Conservation (phyloP, 2,797 vertebrate species). For the Enteromius viviparus region DNA sequence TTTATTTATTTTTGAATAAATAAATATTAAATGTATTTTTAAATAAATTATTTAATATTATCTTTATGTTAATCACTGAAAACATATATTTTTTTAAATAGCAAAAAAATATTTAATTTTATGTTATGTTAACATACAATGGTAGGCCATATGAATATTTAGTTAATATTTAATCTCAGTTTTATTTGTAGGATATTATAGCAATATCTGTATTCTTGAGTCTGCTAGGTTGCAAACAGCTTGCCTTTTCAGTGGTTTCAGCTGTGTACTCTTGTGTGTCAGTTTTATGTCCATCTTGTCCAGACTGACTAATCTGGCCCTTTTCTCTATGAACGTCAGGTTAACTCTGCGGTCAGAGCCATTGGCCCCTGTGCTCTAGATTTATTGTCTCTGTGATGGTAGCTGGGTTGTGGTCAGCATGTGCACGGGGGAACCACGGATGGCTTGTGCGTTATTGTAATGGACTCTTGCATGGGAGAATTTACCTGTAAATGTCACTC, state of each 20-base stretch:
- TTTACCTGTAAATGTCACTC: conserved; percentile 70
- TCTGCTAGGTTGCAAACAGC: background rate
- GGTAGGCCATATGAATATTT: background rate
- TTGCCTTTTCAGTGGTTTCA: background rate
- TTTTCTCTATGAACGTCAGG: conserved; percentile 17
- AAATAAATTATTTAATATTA: too few relatives aligned
- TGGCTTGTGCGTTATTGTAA: conserved; percentile 61
- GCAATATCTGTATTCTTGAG: background rate
- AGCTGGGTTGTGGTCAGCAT: conserved; percentile 48
- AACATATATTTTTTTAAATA: too few relatives aligned
- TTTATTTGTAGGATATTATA: background rate
- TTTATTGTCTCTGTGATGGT: conserved; percentile 50
- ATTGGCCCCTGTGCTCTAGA: conserved; percentile 30
- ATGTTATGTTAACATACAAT: too few relatives aligned
- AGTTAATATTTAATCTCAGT: background rate
- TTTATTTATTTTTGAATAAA: too few relatives aligned
- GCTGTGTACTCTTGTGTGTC: conserved; percentile 4
- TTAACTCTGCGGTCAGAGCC: conserved; percentile 30
- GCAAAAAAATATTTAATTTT: too few relatives aligned
- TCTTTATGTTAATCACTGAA: too few relatives aligned
- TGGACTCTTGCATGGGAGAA: conserved; percentile 57
- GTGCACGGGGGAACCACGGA: conserved; percentile 12
- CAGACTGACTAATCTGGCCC: conserved; percentile 21
- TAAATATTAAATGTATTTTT: too few relatives aligned
- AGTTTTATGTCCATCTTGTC: conserved; percentile 30